A percentile compares a stretch with the other conserved stretches of the same genome.
These are phyloP conservation scores for Aphelinus atriplicis DNA, from an alignment of 1,140 invertebrate genomes.

Conservation along the genomic window DNA sequence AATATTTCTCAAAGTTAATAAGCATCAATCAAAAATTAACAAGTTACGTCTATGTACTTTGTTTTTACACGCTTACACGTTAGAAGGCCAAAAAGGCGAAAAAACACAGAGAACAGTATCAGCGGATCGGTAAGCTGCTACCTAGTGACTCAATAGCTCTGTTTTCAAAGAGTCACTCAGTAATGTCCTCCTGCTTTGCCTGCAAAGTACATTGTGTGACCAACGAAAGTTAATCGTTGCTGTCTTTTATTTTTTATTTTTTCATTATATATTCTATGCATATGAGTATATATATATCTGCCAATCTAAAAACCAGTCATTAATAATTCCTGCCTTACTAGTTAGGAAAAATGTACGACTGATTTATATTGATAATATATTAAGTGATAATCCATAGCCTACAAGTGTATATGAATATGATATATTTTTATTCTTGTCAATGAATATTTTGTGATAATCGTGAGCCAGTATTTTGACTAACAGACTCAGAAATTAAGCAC, in stretches of 20 bases:
- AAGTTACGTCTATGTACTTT: constrained; percentile 22
- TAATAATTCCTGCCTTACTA: constrained; percentile 19
- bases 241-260: constrained; percentile 10
- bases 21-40: constrained; percentile 11
- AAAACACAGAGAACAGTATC: constrained; percentile 81
- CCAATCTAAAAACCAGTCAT: background rate
- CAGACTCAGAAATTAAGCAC: constrained; percentile 20
- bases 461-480: constrained; percentile 12
- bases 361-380: constrained; percentile 21
- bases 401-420: constrained; percentile 16
- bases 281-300: constrained; percentile 36
- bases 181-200: constrained; percentile 40
- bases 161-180: constrained; percentile 44
- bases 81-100: constrained; percentile 74
- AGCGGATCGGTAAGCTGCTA: constrained; percentile 82
- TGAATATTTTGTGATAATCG: constrained; percentile 25
- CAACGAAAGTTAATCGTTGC: constrained; percentile 27
- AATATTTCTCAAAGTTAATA: too few relatives aligned
- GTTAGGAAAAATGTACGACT: constrained; percentile 22
- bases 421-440: constrained; percentile 19
- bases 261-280: background rate
- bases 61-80: constrained; percentile 64
- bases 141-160: constrained; percentile 52
- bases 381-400: constrained; percentile 19
- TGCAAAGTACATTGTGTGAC: constrained; percentile 39